Percentiles rank a stretch among this genome's conserved stretches.
Evolutionary conservation across 1,140 invertebrate genomes (phyloP).

Genomic region (Penaeus chinensis): DNA sequence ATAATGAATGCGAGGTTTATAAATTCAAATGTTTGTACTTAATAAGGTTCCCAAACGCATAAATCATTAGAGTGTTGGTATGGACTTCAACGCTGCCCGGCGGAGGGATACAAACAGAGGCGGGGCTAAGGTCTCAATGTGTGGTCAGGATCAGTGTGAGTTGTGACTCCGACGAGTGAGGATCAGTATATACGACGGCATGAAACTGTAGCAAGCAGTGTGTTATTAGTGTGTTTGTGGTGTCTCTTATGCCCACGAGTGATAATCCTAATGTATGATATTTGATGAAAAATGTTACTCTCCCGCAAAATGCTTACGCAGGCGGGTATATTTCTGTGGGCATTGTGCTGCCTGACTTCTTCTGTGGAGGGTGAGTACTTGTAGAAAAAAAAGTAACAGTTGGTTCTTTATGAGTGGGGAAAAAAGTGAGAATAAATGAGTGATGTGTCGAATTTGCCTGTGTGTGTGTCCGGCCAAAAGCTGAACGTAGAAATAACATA

Average conservation of each 20-base stretch:
- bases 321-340: conserved; percentile 40
- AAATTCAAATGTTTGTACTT: too few relatives aligned
- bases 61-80: not conserved
- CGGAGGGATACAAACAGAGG: conserved; percentile 12
- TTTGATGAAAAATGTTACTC: conserved; percentile 26
- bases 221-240: conserved; percentile 36
- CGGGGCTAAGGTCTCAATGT: not conserved
- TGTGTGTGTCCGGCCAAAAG: too few relatives aligned
- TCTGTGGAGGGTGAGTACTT: conserved; percentile 41
- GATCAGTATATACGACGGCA: conserved; percentile 13
- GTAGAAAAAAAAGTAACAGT: too few relatives aligned
- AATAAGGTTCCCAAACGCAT: too few relatives aligned
- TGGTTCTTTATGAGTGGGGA: too few relatives aligned
- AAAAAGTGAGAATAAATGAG: too few relatives aligned
- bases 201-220: conserved; percentile 35
- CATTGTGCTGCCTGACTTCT: conserved; percentile 27
- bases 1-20: too few relatives aligned
- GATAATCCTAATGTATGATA: conserved; percentile 49
- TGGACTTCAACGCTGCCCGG: conserved; percentile 49
- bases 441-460: too few relatives aligned
- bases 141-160: conserved; percentile 46
- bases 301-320: conserved; percentile 45
- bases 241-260: conserved; percentile 26
- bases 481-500: too few relatives aligned
- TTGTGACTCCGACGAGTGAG: conserved; percentile 30